phyloP scores from a whole-genome alignment of 2,888 invertebrate genomes.

The Aleiodes alternator region DNA sequence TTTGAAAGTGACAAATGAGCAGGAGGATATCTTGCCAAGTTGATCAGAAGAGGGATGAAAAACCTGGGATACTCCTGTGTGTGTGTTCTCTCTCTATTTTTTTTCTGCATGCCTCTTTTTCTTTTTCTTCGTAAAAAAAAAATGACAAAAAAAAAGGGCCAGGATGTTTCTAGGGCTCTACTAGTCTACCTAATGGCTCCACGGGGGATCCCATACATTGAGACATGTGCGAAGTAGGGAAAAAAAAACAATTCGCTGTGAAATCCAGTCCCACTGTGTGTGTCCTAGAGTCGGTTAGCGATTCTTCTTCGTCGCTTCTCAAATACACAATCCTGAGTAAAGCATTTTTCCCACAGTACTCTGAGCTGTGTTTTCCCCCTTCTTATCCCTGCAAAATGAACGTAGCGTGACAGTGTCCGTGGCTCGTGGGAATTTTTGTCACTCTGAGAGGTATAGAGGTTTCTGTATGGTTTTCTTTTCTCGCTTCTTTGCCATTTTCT shows the following conservation, averaged over 20 bases:
- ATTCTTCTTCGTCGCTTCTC: conserved; percentile 52
- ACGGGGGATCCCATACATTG: conserved; percentile 52
- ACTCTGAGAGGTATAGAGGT: conserved; percentile 26
- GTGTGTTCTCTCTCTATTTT: not conserved
- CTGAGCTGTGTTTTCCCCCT: conserved; percentile 27
- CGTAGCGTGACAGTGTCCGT: conserved; percentile 51
- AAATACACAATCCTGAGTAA: conserved; percentile 20
- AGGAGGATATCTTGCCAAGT: conserved; percentile 4
- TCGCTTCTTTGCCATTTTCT: not conserved
- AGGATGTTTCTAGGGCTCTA: conserved; percentile 19
- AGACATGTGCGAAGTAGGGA: conserved; percentile 45
- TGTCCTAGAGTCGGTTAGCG: conserved; percentile 55
- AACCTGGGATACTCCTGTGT: not conserved
- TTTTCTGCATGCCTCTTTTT: conserved; percentile 11
- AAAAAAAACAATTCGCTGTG: conserved; percentile 61
- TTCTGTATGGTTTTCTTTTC: conserved; percentile 37
- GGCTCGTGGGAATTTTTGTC: conserved; percentile 47
- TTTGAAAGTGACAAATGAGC: conserved; percentile 30
- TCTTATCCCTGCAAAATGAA: conserved; percentile 45
- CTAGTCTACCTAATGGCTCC: conserved; percentile 61
- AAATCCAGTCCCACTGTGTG: conserved; percentile 41
- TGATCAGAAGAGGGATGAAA: conserved; percentile 21
- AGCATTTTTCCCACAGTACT: conserved; percentile 34
- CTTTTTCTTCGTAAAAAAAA: conserved; percentile 2
- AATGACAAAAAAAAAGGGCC: conserved; percentile 1